Conservation (phyloP, 1,140 invertebrate species). For the Leguminivora glycinivorella region DNA sequence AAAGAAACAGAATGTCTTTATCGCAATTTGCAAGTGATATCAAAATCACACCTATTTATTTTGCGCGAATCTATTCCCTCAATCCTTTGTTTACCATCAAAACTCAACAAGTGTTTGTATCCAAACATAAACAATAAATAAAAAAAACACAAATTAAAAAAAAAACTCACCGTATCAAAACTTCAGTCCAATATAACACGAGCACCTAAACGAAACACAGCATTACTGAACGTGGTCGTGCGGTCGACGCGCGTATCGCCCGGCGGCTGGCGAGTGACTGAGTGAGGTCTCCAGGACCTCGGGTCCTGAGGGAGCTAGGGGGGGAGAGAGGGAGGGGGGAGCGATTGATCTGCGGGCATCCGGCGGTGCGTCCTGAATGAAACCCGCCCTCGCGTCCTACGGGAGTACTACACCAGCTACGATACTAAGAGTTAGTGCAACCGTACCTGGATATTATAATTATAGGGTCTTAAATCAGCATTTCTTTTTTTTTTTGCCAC, state of each 20-base stretch:
- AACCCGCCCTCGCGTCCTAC: slow-evolving; percentile 21
- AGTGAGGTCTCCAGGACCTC: slow-evolving; percentile 53
- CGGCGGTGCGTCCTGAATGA: slow-evolving; percentile 66
- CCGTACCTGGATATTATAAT: no score
- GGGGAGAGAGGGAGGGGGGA: slow-evolving; percentile 41
- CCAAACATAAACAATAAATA: slow-evolving; percentile 7
- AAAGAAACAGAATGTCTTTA: not conserved
- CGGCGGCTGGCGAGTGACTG: slow-evolving; percentile 54
- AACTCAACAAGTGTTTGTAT: slow-evolving; percentile 16
- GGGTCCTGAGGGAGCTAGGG: slow-evolving; percentile 43
- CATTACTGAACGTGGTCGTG: slow-evolving; percentile 52
- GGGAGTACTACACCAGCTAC: slow-evolving; percentile 18
- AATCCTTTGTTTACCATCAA: slow-evolving; percentile 23
- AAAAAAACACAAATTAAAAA: slow-evolving; percentile 28
- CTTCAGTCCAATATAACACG: slow-evolving; percentile 19
- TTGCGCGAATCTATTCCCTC: not conserved
- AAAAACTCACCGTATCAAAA: slow-evolving; percentile 36
- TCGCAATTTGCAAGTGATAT: not conserved
- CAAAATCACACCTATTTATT: not conserved
- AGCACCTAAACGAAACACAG: slow-evolving; percentile 45
- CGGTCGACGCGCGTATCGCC: slow-evolving; percentile 40
- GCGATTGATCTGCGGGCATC: slow-evolving; percentile 70
- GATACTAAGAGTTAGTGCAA: no score
- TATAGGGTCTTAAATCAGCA: no score
- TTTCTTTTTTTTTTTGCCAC: no score